Percentiles rank a stretch among this genome's conserved stretches.
phyloP scores from a whole-genome alignment of 2,113 vertebrate species.

The Serilophus lunatus region DNA sequence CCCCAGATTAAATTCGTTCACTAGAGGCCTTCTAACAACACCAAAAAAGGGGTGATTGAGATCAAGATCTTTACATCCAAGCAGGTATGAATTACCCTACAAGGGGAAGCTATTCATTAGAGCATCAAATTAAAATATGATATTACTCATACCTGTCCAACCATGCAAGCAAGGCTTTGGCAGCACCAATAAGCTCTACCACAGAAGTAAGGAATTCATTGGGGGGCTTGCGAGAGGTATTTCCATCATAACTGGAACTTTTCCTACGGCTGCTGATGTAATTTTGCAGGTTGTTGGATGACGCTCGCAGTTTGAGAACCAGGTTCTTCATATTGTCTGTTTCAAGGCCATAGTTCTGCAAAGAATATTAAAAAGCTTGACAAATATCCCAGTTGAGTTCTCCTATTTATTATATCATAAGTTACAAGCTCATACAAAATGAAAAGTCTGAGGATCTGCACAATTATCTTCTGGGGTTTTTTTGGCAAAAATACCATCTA shows the following conservation, averaged over 20 bases:
- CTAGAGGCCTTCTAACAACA: not conserved
- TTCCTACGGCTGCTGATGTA: slow-evolving; percentile 85
- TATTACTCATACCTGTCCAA: slow-evolving; percentile 84
- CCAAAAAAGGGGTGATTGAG: not conserved
- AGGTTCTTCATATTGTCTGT: slow-evolving; percentile 94
- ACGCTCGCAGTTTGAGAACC: slow-evolving; percentile 86
- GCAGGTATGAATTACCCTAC: not conserved
- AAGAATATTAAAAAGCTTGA: not conserved
- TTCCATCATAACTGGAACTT: slow-evolving; percentile 81
- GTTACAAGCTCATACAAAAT: not conserved
- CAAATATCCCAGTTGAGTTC: not conserved
- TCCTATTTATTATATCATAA: not conserved
- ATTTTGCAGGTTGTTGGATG: slow-evolving; percentile 87
- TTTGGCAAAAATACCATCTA: not conserved
- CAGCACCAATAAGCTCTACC: slow-evolving; percentile 93
- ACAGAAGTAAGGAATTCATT: slow-evolving; percentile 96
- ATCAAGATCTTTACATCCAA: not conserved
- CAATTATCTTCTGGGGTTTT: not conserved
- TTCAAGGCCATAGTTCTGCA: slow-evolving; percentile 96
- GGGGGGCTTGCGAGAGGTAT: slow-evolving; percentile 84
- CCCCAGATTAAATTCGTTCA: not conserved
- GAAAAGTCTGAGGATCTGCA: not conserved
- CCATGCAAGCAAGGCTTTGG: slow-evolving; percentile 93
- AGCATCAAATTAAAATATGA: not conserved
- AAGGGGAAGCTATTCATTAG: not conserved